A percentile compares a stretch with the other conserved stretches of the same genome.
Evolutionary conservation across 2,888 invertebrate genomes (phyloP).

Genomic region (Coelogynopora nodosa): DNA sequence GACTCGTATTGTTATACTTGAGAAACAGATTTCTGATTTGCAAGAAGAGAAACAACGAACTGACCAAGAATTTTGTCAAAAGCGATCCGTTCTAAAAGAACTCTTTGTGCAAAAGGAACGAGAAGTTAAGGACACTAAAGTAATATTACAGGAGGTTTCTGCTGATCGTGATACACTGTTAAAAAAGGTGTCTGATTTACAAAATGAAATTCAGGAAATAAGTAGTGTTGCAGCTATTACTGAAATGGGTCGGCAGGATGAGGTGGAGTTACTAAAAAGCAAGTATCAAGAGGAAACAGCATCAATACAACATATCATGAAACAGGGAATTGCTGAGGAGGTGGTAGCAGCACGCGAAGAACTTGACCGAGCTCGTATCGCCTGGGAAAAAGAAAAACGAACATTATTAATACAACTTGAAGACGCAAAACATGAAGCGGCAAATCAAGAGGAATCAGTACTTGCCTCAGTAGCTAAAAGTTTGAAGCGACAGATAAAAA

Average conservation of each 20-base stretch:
- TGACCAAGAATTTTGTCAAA: conserved; percentile 14
- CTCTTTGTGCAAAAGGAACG: conserved; percentile 38
- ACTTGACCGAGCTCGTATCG: not conserved
- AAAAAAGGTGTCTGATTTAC: not conserved
- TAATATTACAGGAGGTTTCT: not conserved
- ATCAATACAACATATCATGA: conserved; percentile 35
- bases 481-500: conserved; percentile 33
- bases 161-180: conserved; percentile 2
- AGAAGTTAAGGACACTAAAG: conserved; percentile 33
- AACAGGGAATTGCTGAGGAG: conserved; percentile 30
- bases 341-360: not conserved
- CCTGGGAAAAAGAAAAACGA: conserved; percentile 26
- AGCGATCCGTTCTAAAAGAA: conserved; percentile 35
- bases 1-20: not conserved
- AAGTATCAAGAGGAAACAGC: conserved; percentile 33
- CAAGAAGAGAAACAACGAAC: not conserved
- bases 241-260: conserved; percentile 32
- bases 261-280: conserved; percentile 13
- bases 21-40: not conserved
- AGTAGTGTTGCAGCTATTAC: conserved; percentile 32
- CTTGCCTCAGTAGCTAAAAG: conserved; percentile 11
- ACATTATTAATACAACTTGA: not conserved
- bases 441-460: conserved; percentile 20
- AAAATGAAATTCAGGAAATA: conserved; percentile 13
- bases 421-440: conserved; percentile 4